Conservation (phyloP, 2,888 invertebrate species). For the Aphodius granarius region DNA sequence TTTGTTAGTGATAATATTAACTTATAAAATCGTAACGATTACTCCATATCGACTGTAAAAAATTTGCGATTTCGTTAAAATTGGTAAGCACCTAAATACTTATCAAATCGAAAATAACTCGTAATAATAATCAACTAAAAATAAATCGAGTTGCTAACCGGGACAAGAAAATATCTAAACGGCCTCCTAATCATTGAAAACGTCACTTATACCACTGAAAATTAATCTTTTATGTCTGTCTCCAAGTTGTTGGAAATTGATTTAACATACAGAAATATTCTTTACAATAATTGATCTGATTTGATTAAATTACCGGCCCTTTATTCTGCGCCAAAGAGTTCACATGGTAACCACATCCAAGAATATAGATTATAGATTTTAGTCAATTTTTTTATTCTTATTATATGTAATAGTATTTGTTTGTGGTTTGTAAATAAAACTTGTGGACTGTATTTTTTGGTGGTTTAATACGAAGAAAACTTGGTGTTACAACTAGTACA, state of each 20-base stretch:
- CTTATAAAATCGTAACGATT: neutral
- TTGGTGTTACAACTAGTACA: too few relatives aligned
- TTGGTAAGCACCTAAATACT: neutral
- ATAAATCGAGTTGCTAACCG: neutral
- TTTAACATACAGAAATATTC: too few relatives aligned
- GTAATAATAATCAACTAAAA: neutral
- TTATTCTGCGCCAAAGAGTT: too few relatives aligned
- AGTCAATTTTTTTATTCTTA: too few relatives aligned
- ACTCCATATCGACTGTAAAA: neutral
- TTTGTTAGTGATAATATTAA: neutral
- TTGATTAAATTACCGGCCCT: too few relatives aligned
- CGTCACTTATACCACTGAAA: neutral
- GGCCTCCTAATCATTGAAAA: neutral
- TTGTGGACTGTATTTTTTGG: too few relatives aligned
- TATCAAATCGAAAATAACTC: neutral
- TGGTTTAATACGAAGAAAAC: too few relatives aligned
- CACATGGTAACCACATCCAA: too few relatives aligned
- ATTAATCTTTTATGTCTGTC: neutral
- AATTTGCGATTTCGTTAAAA: neutral
- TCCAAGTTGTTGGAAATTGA: neutral
- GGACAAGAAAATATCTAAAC: neutral
- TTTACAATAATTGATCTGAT: too few relatives aligned
- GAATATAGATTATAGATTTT: too few relatives aligned
- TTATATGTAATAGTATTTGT: too few relatives aligned
- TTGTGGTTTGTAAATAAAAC: too few relatives aligned